Percentiles rank a stretch among this genome's conserved stretches.
Evolutionary conservation across 2,113 vertebrate species (phyloP).

Genomic region (Galbula dea): DNA sequence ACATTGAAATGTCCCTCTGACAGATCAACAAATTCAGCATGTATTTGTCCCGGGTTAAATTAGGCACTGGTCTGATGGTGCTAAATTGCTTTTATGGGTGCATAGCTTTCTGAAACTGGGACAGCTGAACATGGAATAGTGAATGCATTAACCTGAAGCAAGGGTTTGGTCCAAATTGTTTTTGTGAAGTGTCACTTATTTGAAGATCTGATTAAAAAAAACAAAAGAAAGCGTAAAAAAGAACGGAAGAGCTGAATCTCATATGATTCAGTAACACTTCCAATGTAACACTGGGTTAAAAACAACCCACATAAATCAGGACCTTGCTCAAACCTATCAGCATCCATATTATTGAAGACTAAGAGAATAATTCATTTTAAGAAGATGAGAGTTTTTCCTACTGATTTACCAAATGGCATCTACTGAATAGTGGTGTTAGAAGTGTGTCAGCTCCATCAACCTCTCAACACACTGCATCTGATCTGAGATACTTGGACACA

Average conservation of each 20-base stretch:
- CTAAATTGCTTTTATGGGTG: conserved; percentile 34
- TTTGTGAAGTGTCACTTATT: not conserved
- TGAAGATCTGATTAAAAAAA: not conserved
- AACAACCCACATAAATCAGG: not conserved
- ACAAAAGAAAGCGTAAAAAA: not conserved
- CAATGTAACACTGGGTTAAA: not conserved
- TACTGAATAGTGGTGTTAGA: not conserved
- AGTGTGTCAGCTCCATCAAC: not conserved
- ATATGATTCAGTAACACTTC: not conserved
- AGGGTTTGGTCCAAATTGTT: not conserved
- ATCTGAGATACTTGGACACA: not conserved
- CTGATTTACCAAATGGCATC: not conserved
- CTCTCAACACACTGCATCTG: not conserved
- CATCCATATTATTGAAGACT: not conserved
- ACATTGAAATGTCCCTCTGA: conserved; percentile 1
- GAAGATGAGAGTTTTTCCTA: not conserved
- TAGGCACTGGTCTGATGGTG: not conserved
- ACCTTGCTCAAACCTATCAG: not conserved
- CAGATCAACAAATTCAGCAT: conserved; percentile 38
- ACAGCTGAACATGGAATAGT: not conserved
- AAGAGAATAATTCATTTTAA: not conserved
- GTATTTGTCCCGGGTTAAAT: conserved; percentile 37
- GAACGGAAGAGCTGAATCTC: not conserved
- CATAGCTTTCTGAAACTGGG: not conserved
- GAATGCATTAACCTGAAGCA: not conserved